Conservation (phyloP, 2,888 invertebrate genomes). For the Drosophila meridionalis region DNA sequence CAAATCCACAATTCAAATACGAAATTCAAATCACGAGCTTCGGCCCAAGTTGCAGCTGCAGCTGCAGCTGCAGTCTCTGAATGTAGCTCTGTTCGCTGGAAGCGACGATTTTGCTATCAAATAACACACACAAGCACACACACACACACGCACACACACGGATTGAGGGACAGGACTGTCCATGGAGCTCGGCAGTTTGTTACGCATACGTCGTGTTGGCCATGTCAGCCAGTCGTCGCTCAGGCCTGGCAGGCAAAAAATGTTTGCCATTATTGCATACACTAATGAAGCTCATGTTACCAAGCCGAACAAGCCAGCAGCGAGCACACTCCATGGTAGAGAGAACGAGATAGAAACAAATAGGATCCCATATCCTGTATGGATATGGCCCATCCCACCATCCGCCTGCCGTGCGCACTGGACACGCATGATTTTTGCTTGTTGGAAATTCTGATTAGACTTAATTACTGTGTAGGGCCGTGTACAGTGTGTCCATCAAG, state of each 20-base stretch:
- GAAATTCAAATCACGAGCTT: slow-evolving; percentile 65
- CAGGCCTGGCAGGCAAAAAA: slow-evolving; percentile 80
- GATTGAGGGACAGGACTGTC: slow-evolving; percentile 3
- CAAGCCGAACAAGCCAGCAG: slow-evolving; percentile 22
- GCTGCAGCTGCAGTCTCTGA: slow-evolving; percentile 32
- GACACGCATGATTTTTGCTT: slow-evolving; percentile 79
- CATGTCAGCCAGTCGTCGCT: slow-evolving; percentile 59
- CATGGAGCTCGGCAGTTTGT: slow-evolving; percentile 45
- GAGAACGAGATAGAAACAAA: background rate
- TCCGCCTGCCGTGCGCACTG: slow-evolving; percentile 38
- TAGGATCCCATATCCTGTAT: slow-evolving; percentile 44
- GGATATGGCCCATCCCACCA: slow-evolving; percentile 7
- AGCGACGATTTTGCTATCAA: slow-evolving; percentile 70
- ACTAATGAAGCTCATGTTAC: slow-evolving; percentile 82
- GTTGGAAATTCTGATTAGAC: slow-evolving; percentile 80
- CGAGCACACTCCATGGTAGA: background rate
- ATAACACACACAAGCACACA: slow-evolving; percentile 49
- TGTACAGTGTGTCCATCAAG: slow-evolving; percentile 63
- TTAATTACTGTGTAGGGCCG: slow-evolving; percentile 74
- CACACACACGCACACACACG: slow-evolving; percentile 2
- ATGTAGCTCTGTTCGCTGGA: slow-evolving; percentile 50
- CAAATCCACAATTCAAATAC: slow-evolving; percentile 65
- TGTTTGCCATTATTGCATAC: slow-evolving; percentile 81
- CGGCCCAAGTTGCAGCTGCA: slow-evolving; percentile 25
- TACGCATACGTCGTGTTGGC: slow-evolving; percentile 69